Evolutionary conservation across 2,113 vertebrate species (phyloP), one percentile per base, ranked within the genome.

Genomic region (Stigmatopora nigra): DNA sequence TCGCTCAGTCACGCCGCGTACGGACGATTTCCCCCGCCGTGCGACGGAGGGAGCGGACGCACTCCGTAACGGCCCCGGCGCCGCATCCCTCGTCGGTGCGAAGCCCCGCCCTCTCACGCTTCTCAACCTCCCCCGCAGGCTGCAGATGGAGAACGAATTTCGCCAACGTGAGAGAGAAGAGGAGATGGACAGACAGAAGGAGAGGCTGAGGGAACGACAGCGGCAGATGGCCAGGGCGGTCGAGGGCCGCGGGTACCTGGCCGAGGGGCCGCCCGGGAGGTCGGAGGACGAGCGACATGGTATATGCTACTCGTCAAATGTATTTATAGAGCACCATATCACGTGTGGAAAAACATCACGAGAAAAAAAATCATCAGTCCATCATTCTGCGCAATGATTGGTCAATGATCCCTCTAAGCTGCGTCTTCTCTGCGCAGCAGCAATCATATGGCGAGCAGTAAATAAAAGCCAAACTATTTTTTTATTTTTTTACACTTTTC

Each of bases 111-210:
- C 20, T 71, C 31, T 51, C 70, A 49, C 69, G 73, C 75, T 86
- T 81, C 76, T 81, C 74, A 87, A 84, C 71, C 78, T 80, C 80
- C 68, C 77, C 80, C 79, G 52, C 88, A 98, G 97, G 90, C 88
- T 97, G 76, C 97, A 98, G 85, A 93, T 99, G 92, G 95, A 98
- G 12, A 95, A 97, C 46, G 96, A 99, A 86, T 89, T 97, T 69
- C 84, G 95, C 69, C 93, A 93, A 82, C 87, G 94, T 67, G 94
- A 95, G 71, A 80, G 92, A 58, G 93, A 94, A 69, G 84, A 92
- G 0, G 93, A 94, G 61, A 80, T 80, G 63, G 94, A 91, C 78
- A 79, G 84, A 44, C 92, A 95, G 78, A 86, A 88, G 16, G 91
- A 97, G 86, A 85, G 91, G 67, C 92, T 97, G 82, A 90, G 93